A percentile compares a stretch with the other conserved stretches of the same genome.
Evolutionary conservation across 2,113 vertebrate species (phyloP).

Genomic region (Baryphthengus martii): DNA sequence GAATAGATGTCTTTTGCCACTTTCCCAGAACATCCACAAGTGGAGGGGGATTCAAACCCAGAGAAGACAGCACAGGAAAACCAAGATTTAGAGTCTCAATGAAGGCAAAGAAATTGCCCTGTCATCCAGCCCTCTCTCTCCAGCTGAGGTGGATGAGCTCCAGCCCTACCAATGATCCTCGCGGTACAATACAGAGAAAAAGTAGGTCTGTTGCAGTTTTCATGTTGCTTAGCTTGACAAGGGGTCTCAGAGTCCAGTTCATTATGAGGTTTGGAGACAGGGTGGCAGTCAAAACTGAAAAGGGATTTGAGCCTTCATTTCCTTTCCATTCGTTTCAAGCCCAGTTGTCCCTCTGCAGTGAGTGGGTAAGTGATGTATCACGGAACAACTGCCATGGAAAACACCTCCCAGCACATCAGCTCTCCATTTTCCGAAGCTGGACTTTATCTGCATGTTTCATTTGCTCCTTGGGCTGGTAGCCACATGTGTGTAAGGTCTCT

Average conservation of each 20-base stretch:
- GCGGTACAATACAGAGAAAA: not conserved
- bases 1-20: slow-evolving; percentile 55
- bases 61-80: not conserved
- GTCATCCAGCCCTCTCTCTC: not conserved
- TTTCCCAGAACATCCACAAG: slow-evolving; percentile 42
- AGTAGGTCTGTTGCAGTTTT: too few relatives aligned
- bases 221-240: not conserved
- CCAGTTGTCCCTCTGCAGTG: not conserved
- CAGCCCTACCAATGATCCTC: not conserved
- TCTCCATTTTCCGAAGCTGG: not conserved
- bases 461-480: not conserved
- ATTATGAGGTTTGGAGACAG: not conserved
- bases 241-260: not conserved
- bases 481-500: not conserved
- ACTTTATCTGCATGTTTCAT: not conserved
- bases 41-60: not conserved
- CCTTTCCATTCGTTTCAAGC: not conserved
- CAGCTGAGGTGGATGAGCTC: not conserved
- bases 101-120: not conserved
- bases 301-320: not conserved
- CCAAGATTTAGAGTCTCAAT: not conserved
- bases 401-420: not conserved
- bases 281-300: not conserved
- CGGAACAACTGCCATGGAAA: not conserved
- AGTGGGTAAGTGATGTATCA: not conserved